Evolutionary conservation across 2,797 vertebrate species (phyloP).

Genomic region (Acanthurus tractus): DNA sequence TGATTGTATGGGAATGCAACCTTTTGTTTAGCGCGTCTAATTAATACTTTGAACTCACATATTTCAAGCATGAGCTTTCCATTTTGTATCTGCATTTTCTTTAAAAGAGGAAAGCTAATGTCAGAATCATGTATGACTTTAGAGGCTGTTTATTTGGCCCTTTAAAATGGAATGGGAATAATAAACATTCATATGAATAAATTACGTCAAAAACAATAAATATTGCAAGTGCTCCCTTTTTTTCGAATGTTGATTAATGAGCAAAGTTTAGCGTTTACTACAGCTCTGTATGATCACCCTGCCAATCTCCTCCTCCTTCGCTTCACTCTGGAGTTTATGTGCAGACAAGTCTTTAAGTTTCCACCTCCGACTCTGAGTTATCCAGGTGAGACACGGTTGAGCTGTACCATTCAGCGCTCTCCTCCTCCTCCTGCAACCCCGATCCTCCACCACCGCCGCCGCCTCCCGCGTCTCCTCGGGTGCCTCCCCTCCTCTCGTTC

Average conservation of each 20-base stretch:
- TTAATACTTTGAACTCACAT: conserved; percentile 28
- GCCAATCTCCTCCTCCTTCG: neutral
- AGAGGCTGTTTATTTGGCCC: conserved; percentile 58
- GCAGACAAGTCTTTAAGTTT: conserved; percentile 58
- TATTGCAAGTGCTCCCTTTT: conserved; percentile 76
- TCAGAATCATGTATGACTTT: conserved; percentile 40
- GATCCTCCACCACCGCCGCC: conserved; percentile 37
- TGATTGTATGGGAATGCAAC: conserved; percentile 63
- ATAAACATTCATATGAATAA: conserved; percentile 72
- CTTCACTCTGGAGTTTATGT: conserved; percentile 8
- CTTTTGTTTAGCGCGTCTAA: conserved; percentile 34
- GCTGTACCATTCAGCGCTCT: conserved; percentile 88
- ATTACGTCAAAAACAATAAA: conserved; percentile 65
- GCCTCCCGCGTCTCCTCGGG: conserved; percentile 56
- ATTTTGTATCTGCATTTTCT: conserved; percentile 14
- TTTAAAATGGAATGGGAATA: conserved; percentile 60
- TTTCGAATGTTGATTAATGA: conserved; percentile 53
- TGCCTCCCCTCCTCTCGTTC: conserved; percentile 71
- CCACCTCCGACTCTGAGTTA: conserved; percentile 80
- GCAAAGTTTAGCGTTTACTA: conserved; percentile 36
- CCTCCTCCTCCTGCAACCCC: conserved; percentile 80
- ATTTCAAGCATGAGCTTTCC: conserved; percentile 27
- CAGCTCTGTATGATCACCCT: conserved; percentile 2
- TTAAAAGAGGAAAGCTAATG: conserved; percentile 19
- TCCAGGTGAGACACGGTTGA: conserved; percentile 84